These are phyloP conservation scores for Artibeus lituratus DNA, from an alignment of 2,797 vertebrate genomes.

Conservation along the genomic window DNA sequence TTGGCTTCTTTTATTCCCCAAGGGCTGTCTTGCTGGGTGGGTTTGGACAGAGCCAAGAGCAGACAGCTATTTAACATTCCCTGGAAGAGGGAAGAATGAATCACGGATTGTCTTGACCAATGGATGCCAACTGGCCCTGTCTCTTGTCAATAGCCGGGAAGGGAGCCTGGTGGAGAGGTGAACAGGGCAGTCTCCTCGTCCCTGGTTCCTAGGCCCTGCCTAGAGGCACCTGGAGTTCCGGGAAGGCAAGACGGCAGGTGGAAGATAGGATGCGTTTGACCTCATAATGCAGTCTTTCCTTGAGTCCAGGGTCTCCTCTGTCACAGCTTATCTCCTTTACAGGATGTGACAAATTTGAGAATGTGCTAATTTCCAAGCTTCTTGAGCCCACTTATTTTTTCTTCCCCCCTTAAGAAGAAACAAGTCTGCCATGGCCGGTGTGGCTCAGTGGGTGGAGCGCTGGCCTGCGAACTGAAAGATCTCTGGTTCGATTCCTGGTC, in stretches of 20 bases:
- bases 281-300: background rate
- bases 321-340: background rate
- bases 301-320: background rate
- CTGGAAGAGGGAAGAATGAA: conserved; percentile 7
- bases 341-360: background rate
- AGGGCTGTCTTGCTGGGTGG: conserved; percentile 41
- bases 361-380: background rate
- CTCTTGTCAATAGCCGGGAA: background rate
- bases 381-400: background rate
- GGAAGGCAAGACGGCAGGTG: background rate
- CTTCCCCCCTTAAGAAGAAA: background rate
- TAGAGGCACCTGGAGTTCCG: background rate
- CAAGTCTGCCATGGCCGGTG: background rate
- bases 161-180: background rate
- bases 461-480: background rate
- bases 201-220: background rate
- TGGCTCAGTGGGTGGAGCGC: background rate
- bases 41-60: background rate
- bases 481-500: background rate
- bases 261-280: background rate
- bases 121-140: background rate
- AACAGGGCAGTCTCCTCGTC: background rate
- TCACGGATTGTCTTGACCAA: background rate
- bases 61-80: conserved; percentile 50
- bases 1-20: background rate